phyloP scores from a whole-genome alignment of 2,113 vertebrate genomes.

The Cichladusa arquata region DNA sequence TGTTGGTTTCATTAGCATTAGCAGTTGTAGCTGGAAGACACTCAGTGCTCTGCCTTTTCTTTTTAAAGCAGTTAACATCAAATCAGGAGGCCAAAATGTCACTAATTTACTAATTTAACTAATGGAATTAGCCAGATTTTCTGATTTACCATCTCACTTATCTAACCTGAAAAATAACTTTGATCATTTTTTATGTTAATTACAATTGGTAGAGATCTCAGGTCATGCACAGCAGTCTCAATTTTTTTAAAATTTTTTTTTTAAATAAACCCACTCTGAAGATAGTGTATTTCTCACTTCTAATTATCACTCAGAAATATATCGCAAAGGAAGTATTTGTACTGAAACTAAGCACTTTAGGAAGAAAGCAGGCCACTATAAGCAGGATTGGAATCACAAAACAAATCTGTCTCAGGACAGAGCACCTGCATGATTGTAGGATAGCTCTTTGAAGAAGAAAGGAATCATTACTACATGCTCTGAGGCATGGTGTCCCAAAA shows the following conservation, averaged over 20 bases:
- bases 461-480: background rate
- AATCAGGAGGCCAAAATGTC: background rate
- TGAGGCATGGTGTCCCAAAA: background rate
- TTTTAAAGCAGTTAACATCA: background rate
- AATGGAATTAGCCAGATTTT: background rate
- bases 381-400: background rate
- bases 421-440: background rate
- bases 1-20: background rate
- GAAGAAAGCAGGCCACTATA: background rate
- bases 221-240: background rate
- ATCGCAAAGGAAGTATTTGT: background rate
- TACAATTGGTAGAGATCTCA: background rate
- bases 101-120: background rate
- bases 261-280: background rate
- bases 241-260: background rate
- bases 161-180: background rate
- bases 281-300: background rate
- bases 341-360: background rate
- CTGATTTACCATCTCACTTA: background rate
- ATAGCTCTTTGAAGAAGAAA: background rate
- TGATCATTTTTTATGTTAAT: background rate
- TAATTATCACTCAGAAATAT: background rate
- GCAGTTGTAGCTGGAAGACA: background rate
- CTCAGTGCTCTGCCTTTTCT: background rate
- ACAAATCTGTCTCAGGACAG: background rate